These are phyloP conservation scores for Platorchestia sp. DNA, from an alignment of 1,140 invertebrate genomes.

Conservation along the genomic window DNA sequence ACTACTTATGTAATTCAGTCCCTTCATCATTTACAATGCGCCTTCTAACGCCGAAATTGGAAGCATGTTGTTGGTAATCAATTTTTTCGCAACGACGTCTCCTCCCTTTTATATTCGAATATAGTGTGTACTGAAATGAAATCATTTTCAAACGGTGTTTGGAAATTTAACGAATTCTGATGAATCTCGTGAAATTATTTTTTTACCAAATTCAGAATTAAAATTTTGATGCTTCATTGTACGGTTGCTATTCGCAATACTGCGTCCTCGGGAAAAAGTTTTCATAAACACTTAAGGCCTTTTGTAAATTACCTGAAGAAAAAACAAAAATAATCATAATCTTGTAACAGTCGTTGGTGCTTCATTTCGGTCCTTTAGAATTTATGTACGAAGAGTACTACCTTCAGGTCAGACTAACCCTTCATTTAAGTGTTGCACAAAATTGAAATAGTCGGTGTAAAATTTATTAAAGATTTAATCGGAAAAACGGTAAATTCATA, in stretches of 20 bases:
- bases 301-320: conserved; percentile 4
- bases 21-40: neutral
- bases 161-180: neutral
- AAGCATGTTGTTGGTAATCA: neutral
- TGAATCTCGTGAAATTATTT: neutral
- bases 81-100: neutral
- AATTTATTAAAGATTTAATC: too few relatives aligned
- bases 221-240: neutral
- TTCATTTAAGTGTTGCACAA: too few relatives aligned
- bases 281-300: neutral
- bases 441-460: too few relatives aligned
- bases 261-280: neutral
- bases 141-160: neutral
- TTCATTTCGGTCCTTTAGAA: too few relatives aligned
- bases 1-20: too few relatives aligned
- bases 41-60: neutral
- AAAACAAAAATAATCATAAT: conserved; percentile 7
- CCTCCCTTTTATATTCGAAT: neutral
- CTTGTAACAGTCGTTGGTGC: too few relatives aligned
- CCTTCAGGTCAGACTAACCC: too few relatives aligned
- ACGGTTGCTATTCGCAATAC: neutral
- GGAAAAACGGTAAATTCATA: too few relatives aligned
- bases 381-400: too few relatives aligned
- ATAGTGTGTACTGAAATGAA: neutral
- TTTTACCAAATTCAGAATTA: neutral